These are phyloP conservation scores for Epinephelus awoara DNA, from an alignment of 2,797 vertebrate genomes.

Conservation along the genomic window DNA sequence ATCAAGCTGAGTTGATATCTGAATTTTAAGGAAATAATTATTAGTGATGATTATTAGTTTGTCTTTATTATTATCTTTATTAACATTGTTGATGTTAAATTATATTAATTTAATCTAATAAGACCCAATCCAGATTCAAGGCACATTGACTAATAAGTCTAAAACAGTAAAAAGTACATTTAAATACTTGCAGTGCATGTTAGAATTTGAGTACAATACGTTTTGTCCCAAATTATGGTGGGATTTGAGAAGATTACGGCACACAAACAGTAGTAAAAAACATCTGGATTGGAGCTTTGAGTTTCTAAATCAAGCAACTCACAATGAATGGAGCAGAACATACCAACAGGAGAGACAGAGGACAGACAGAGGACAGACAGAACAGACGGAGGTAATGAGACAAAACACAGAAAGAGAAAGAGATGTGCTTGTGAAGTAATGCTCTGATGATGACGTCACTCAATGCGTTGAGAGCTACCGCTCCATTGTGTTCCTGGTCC, in stretches of 20 bases:
- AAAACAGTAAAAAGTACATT: neutral
- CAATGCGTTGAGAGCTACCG: slow-evolving; percentile 85
- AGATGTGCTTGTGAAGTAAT: slow-evolving; percentile 69
- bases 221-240: slow-evolving; percentile 2
- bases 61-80: slow-evolving; percentile 32
- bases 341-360: slow-evolving; percentile 46
- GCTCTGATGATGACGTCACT: slow-evolving; percentile 83
- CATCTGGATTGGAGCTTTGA: slow-evolving; percentile 69
- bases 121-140: slow-evolving; percentile 71
- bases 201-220: neutral
- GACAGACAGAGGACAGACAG: slow-evolving; percentile 48
- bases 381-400: slow-evolving; percentile 39
- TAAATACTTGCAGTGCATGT: neutral
- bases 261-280: neutral
- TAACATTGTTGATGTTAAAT: slow-evolving; percentile 55
- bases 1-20: slow-evolving; percentile 11
- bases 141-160: neutral
- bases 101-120: slow-evolving; percentile 40
- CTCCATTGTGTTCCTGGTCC: slow-evolving; percentile 87
- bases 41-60: slow-evolving; percentile 51
- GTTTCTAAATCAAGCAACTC: slow-evolving; percentile 57
- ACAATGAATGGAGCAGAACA: slow-evolving; percentile 56
- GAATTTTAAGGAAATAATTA: slow-evolving; percentile 19
- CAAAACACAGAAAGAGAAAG: slow-evolving; percentile 43
- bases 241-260: slow-evolving; percentile 1